A percentile compares a stretch with the other conserved stretches of the same genome.
Evolutionary conservation across 2,113 vertebrate species (phyloP).

Genomic region (Mirounga angustirostris): DNA sequence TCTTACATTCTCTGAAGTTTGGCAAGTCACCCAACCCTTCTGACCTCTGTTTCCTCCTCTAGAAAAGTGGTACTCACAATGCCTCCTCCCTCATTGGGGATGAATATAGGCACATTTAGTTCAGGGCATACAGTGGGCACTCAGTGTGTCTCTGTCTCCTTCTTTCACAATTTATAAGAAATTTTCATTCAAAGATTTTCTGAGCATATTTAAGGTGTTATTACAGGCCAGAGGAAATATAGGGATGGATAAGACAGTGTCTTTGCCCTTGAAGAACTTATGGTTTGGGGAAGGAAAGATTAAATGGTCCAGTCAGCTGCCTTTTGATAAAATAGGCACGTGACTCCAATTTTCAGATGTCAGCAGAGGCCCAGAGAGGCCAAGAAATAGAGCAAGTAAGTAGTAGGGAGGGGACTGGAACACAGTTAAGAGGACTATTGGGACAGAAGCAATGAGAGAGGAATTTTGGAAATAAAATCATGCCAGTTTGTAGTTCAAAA

Average conservation of each 20-base stretch:
- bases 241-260: neutral
- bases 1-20: slow-evolving; percentile 25
- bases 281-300: neutral
- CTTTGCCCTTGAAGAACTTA: neutral
- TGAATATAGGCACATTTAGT: neutral
- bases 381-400: neutral
- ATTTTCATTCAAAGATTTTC: neutral
- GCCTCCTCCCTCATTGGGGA: neutral
- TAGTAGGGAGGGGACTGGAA: neutral
- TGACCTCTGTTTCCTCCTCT: neutral
- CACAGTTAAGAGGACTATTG: neutral
- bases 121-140: neutral
- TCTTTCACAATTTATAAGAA: slow-evolving; percentile 38
- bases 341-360: slow-evolving; percentile 36
- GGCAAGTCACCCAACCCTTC: neutral
- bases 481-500: neutral
- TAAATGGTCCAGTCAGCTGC: neutral
- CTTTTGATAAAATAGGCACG: slow-evolving; percentile 19
- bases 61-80: neutral
- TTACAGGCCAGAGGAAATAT: neutral
- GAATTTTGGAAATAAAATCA: slow-evolving; percentile 37
- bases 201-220: neutral
- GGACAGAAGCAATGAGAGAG: neutral
- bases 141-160: neutral
- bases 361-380: neutral